phyloP scores from a whole-genome alignment of 2,113 vertebrate species.

The Nicator chloris region DNA sequence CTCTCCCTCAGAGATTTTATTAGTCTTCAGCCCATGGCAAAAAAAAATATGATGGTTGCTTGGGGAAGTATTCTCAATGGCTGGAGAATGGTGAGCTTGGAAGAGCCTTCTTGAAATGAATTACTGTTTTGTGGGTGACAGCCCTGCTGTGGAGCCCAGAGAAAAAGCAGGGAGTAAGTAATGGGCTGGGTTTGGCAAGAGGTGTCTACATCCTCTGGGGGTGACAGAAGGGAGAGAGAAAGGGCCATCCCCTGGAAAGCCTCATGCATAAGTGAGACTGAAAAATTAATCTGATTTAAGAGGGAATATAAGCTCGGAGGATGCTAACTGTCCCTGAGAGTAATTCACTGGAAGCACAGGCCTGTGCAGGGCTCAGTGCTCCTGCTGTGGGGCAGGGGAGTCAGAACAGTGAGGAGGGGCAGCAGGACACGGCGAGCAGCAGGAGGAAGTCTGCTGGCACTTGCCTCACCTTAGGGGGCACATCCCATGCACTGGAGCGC shows the following conservation, averaged over 20 bases:
- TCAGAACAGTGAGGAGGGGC: neutral
- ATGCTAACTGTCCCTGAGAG: neutral
- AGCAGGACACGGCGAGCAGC: neutral
- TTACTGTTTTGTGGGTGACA: neutral
- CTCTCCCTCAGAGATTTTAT: neutral
- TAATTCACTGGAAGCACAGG: neutral
- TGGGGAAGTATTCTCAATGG: neutral
- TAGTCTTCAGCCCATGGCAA: neutral
- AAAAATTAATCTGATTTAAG: neutral
- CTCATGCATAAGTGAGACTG: neutral
- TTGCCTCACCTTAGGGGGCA: accelerated
- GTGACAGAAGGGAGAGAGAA: neutral
- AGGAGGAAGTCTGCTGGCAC: neutral
- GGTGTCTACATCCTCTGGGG: accelerated
- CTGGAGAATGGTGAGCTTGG: neutral
- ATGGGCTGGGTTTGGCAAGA: neutral
- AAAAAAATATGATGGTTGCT: neutral
- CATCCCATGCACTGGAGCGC: accelerated
- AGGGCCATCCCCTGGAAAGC: neutral
- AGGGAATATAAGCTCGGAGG: accelerated
- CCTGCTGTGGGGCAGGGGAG: neutral
- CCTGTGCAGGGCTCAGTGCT: neutral
- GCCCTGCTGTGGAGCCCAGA: neutral
- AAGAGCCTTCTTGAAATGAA: neutral
- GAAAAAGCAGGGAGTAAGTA: neutral